Evolutionary conservation across 1,140 invertebrate species (phyloP).

Genomic region (Teleopsis dalmanni): DNA sequence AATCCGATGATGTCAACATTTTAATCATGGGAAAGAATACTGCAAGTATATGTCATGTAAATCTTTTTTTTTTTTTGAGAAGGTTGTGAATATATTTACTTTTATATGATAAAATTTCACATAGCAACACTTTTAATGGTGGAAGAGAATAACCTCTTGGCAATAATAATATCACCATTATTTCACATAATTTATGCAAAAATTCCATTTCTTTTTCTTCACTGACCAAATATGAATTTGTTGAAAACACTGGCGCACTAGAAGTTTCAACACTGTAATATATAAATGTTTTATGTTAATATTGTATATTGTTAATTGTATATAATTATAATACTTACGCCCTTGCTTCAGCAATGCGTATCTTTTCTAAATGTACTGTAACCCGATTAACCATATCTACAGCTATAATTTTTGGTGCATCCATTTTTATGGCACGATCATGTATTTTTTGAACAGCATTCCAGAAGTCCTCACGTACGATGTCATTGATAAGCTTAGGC

Average conservation of each 20-base stretch:
- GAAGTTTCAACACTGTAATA: conserved; percentile 51
- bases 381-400: conserved; percentile 66
- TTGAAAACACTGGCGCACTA: conserved; percentile 60
- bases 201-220: conserved; percentile 70
- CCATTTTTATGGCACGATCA: conserved; percentile 62
- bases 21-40: conserved; percentile 78
- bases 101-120: conserved; percentile 76
- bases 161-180: conserved; percentile 71
- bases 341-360: conserved; percentile 64
- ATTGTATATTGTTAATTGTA: neutral
- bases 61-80: conserved; percentile 9
- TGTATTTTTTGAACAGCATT: conserved; percentile 67
- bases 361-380: conserved; percentile 78
- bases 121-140: conserved; percentile 67
- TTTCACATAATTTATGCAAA: conserved; percentile 70
- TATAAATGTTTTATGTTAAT: neutral
- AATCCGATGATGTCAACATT: conserved; percentile 79
- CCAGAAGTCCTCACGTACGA: conserved; percentile 76
- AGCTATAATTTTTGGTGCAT: conserved; percentile 74
- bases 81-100: conserved; percentile 48
- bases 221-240: conserved; percentile 67
- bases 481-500: conserved; percentile 53
- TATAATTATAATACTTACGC: conserved; percentile 62
- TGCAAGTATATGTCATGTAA: conserved; percentile 42
- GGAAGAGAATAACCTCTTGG: conserved; percentile 70